Evolutionary conservation across 2,888 invertebrate genomes (phyloP).

Genomic region (Rhodophaea formosa): DNA sequence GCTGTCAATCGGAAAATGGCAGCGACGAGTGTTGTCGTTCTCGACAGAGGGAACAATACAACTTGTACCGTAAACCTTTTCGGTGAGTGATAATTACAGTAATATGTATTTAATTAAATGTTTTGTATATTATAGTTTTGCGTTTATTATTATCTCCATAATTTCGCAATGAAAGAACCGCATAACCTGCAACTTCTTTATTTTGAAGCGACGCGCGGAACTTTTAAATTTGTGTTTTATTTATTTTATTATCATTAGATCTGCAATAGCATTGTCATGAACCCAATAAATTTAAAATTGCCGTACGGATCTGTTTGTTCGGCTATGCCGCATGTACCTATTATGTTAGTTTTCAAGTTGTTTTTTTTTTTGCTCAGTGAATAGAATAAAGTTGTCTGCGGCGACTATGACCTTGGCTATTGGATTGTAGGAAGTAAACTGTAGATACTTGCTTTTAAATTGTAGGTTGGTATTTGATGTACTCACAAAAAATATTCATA

Average conservation of each 20-base stretch:
- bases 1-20: slow-evolving; percentile 84
- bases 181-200: slow-evolving; percentile 61
- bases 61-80: slow-evolving; percentile 98
- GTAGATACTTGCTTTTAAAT: slow-evolving; percentile 79
- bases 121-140: slow-evolving; percentile 7
- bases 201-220: slow-evolving; percentile 70
- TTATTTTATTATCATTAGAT: slow-evolving; percentile 17
- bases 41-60: slow-evolving; percentile 97
- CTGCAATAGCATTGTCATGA: background rate
- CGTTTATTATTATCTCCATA: background rate
- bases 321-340: slow-evolving; percentile 29
- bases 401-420: slow-evolving; percentile 75
- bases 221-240: slow-evolving; percentile 52
- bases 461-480: slow-evolving; percentile 79
- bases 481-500: slow-evolving; percentile 75
- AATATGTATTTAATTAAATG: slow-evolving; percentile 19
- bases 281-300: background rate
- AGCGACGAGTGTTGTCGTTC: slow-evolving; percentile 96
- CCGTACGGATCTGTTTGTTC: slow-evolving; percentile 25
- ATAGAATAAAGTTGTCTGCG: slow-evolving; percentile 74
- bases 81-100: slow-evolving; percentile 83
- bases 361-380: slow-evolving; percentile 66
- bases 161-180: slow-evolving; percentile 30
- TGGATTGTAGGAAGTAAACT: slow-evolving; percentile 81
- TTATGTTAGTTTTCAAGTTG: slow-evolving; percentile 51